phyloP scores from a whole-genome alignment of 1,140 invertebrate species.

The Stenopsyche tienmushanensis region DNA sequence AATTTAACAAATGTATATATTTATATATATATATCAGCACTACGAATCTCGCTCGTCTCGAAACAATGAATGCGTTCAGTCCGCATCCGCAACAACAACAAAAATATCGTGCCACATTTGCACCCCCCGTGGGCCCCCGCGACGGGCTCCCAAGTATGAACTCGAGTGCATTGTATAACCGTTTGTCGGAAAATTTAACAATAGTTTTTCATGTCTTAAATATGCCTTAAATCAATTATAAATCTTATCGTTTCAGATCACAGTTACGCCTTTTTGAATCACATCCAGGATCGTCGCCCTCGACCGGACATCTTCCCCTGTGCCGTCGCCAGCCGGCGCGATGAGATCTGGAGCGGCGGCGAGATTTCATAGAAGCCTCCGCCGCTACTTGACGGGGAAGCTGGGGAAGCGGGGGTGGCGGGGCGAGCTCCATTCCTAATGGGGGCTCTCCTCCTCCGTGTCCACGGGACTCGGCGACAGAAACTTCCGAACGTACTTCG shows the following conservation, averaged over 20 bases:
- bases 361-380: slow-evolving; percentile 39
- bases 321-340: not conserved
- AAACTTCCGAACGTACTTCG: slow-evolving; percentile 84
- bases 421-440: slow-evolving; percentile 51
- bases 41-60: not conserved
- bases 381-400: not conserved
- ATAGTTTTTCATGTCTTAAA: slow-evolving; percentile 39
- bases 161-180: not conserved
- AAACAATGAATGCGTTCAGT: slow-evolving; percentile 3
- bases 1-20: not conserved
- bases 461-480: slow-evolving; percentile 81
- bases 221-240: slow-evolving; percentile 56
- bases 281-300: slow-evolving; percentile 48
- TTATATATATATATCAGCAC: not conserved
- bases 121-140: not conserved
- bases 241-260: slow-evolving; percentile 60
- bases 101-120: not conserved
- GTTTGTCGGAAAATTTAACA: slow-evolving; percentile 32
- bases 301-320: slow-evolving; percentile 19
- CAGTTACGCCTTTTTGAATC: slow-evolving; percentile 58
- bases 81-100: not conserved
- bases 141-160: not conserved
- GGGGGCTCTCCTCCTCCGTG: slow-evolving; percentile 75
- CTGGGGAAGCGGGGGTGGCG: slow-evolving; percentile 10
- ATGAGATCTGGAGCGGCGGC: slow-evolving; percentile 13